Evolutionary conservation across 2,797 vertebrate genomes (phyloP), one percentile per base, ranked within the genome.

Genomic region (Neosilurus mollespiculum): DNA sequence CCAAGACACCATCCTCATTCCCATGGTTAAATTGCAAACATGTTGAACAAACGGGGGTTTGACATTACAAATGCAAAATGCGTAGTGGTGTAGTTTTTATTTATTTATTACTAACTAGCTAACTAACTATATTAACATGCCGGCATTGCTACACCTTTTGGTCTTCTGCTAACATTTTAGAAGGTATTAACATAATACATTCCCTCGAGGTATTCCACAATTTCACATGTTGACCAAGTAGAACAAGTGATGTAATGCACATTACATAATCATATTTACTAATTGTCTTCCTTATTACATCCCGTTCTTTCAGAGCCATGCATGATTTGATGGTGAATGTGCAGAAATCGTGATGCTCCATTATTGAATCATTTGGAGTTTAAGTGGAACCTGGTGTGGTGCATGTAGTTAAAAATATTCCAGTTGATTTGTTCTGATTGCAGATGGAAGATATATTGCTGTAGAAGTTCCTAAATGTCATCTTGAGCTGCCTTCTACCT

Each of bases 21-120:
- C 86, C 85, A 83, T 88, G 88, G 87, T 87, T 89, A 88, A 89
- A 90, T 87, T 88, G 89, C 88, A 86, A 85, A 84, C 89, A 90
- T 83, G 83, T 88, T 91, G 81, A 86, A 84, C 76, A 79, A 91
- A 91, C 81, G 76, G 78, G 80, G 64, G 81, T 67, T 80, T 78
- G 82, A 83, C 72, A 81, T 78, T 69, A 78, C 65, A 18, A 54
- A 79, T 62, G 54, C 73, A 81, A 85, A 88, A 88, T 66, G 77
- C 83, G 87, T 86, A 80, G 78, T 79, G 72, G 88, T 86, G 81
- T 78, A 87, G 62, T 43, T 43, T 43, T 43, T 43, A 43, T 43
- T 43, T 43, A 43, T 43, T 43, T 43, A 8, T 43, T 43, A 30
- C 30, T 30, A 30, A 30, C 30, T 43, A 8, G 4, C 8, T 43